These are phyloP conservation scores for Bubo bubo DNA, from an alignment of 2,113 vertebrate species.

Conservation along the genomic window DNA sequence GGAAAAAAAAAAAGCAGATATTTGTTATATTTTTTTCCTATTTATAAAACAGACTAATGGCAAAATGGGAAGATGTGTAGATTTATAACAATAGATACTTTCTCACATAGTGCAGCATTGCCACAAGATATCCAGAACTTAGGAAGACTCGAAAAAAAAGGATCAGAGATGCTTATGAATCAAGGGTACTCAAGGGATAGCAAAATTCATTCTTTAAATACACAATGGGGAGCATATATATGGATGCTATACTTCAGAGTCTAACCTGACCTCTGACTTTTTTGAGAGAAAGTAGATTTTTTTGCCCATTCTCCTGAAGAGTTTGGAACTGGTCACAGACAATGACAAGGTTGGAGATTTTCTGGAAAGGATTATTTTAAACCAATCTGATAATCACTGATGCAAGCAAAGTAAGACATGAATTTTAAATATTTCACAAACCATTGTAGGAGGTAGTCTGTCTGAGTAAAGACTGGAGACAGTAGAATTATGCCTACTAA, in stretches of 20 bases:
- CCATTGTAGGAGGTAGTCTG: not conserved
- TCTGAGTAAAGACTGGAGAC: not conserved
- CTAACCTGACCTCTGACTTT: not conserved
- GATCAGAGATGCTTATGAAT: not conserved
- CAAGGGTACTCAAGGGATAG: not conserved
- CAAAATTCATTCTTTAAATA: not conserved
- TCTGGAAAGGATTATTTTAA: not conserved
- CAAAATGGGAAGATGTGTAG: not conserved
- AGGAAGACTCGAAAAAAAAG: not conserved
- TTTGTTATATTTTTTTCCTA: not conserved
- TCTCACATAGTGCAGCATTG: not conserved
- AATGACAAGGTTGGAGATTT: not conserved
- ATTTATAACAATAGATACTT: not conserved
- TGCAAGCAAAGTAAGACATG: not conserved
- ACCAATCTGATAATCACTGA: not conserved
- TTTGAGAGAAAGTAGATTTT: not conserved
- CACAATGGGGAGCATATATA: not conserved
- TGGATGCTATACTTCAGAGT: not conserved
- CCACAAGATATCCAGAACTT: not conserved
- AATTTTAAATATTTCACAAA: not conserved
- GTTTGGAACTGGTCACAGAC: not conserved
- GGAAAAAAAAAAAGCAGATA: not conserved
- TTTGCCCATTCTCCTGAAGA: not conserved
- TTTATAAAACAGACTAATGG: not conserved
- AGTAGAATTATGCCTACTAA: not conserved